phyloP scores from a whole-genome alignment of 2,797 vertebrate species.

The Pteronotus mesoamericanus region DNA sequence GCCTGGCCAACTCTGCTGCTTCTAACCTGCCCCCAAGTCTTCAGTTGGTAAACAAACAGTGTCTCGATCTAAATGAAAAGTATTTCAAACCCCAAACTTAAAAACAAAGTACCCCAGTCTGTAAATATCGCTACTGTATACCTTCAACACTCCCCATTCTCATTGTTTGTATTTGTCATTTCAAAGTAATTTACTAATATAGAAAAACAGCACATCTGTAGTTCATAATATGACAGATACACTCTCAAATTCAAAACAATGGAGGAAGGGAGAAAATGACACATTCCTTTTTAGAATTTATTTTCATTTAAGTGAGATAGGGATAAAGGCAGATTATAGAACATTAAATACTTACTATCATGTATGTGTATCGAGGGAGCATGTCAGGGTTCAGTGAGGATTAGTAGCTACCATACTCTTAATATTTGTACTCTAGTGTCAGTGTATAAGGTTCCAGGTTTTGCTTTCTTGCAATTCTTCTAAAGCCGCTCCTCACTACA shows the following conservation, averaged over 20 bases:
- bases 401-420: not conserved
- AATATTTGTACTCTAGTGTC: not conserved
- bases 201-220: not conserved
- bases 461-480: constrained; percentile 7
- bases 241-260: not conserved
- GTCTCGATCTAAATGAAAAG: not conserved
- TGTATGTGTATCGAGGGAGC: not conserved
- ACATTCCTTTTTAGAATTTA: not conserved
- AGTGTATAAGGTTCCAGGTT: not conserved
- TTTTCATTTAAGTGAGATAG: not conserved
- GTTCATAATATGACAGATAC: not conserved
- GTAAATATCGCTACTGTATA: not conserved
- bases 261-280: not conserved
- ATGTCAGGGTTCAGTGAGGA: not conserved
- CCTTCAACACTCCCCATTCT: not conserved
- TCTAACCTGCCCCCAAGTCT: not conserved
- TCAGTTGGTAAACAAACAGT: not conserved
- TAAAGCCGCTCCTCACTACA: not conserved
- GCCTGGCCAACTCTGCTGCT: not conserved
- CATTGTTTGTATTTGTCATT: not conserved
- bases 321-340: not conserved
- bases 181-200: constrained; percentile 21
- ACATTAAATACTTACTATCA: not conserved
- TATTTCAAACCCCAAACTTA: not conserved
- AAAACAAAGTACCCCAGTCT: not conserved